phyloP scores from a whole-genome alignment of 2,113 vertebrate genomes.

The Halcyon senegalensis region DNA sequence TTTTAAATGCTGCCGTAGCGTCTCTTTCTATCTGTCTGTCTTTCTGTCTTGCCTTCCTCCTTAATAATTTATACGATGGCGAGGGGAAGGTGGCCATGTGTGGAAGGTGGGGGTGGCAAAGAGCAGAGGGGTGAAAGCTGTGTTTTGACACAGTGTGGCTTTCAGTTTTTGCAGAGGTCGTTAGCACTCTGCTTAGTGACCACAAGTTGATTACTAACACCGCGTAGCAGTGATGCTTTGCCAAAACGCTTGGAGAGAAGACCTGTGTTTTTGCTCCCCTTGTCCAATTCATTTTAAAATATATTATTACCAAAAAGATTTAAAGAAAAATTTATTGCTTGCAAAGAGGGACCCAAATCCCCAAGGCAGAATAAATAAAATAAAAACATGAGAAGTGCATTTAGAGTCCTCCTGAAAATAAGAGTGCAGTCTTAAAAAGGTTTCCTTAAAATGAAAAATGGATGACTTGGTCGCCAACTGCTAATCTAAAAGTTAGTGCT shows the following conservation, averaged over 20 bases:
- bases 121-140: neutral
- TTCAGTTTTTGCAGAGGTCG: slow-evolving; percentile 64
- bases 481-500: slow-evolving; percentile 72
- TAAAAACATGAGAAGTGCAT: slow-evolving; percentile 78
- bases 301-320: slow-evolving; percentile 72
- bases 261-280: slow-evolving; percentile 56
- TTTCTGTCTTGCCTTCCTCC: neutral
- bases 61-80: slow-evolving; percentile 25
- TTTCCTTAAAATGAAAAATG: slow-evolving; percentile 79
- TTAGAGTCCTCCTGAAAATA: slow-evolving; percentile 75
- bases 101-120: neutral
- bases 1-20: slow-evolving; percentile 35
- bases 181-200: slow-evolving; percentile 70
- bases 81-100: neutral
- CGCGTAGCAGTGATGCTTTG: slow-evolving; percentile 20
- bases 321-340: slow-evolving; percentile 76
- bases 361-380: slow-evolving; percentile 78
- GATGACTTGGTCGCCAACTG: slow-evolving; percentile 65
- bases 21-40: slow-evolving; percentile 45
- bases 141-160: slow-evolving; percentile 41
- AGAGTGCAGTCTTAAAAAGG: slow-evolving; percentile 74
- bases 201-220: slow-evolving; percentile 68
- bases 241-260: slow-evolving; percentile 66
- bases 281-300: slow-evolving; percentile 69
- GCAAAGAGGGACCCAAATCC: slow-evolving; percentile 71